Base-by-base conservation (phyloP, 2,113 vertebrate genomes). In the Jacana jacana region DNA sequence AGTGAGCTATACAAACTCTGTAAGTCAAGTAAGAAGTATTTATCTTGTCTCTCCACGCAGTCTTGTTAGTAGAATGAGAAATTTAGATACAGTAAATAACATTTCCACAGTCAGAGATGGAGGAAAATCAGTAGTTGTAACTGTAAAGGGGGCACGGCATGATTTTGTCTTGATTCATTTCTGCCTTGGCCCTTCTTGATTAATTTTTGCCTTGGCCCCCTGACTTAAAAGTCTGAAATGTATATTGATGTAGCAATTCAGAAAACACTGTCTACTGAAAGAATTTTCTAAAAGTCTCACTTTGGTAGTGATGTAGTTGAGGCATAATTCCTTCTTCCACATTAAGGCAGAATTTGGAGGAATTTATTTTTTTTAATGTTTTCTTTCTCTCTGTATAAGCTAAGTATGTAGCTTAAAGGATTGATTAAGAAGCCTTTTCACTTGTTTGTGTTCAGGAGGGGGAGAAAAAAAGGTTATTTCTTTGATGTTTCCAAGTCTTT, bases 391-490 rank as follows among this genome's bases (percentile, higher is more conserved):
- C 60, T 93, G 7, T 88, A 24, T 61, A 17, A 80, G 79, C 24
- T 65, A 28, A 42, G 55, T 66, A 54, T 72, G 37, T 55, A 81
- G 64, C 42, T 68, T 61, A 81, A 91, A 87, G 22, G 78, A 63
- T 87, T 89, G 91, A 77, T 72, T 89, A 77, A 82, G 31, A 87
- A 91, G 28, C 30, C 39, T 95, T 89, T 95, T 89, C 57, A 63
- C 54, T 86, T 87, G 11, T 86, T 86, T 83, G 33, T 91, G 48
- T 61, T 75, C 2, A 3, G 48, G 28, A 13, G n/a, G 2, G 7
- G 2, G 28, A 28, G 17, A 6, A 27, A 22, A 23, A 14, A 6
- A 0, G n/a, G 68, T 73, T 90, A 54, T 70, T 89, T 90, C 86
- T 96, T 68, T 94, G 73, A 84, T 89, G 58, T 93, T 95, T 24